These are phyloP conservation scores for Diglossa cyanea DNA, from an alignment of 2,797 vertebrate genomes.

Conservation along the genomic window DNA sequence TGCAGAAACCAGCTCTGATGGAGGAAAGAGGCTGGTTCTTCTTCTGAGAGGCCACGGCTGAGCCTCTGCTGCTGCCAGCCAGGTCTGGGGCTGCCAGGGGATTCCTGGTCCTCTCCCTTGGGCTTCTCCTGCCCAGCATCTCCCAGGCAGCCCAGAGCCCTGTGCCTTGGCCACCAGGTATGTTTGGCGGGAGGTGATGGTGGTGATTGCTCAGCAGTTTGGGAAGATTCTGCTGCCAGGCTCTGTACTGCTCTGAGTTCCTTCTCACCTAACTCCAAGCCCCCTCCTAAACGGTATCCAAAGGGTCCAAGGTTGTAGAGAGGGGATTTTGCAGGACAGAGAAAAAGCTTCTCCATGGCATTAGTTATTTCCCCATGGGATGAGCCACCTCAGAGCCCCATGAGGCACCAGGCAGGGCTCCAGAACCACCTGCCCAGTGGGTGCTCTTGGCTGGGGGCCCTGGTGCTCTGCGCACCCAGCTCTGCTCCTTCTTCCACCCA, in stretches of 20 bases:
- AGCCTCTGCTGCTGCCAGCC: not conserved
- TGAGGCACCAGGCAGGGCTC: not conserved
- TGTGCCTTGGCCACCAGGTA: not conserved
- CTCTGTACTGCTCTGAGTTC: not conserved
- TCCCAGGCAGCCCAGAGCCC: not conserved
- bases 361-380: not conserved
- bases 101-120: not conserved
- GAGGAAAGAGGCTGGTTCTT: not conserved
- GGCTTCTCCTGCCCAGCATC: not conserved
- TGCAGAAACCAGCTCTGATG: not conserved
- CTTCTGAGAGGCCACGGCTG: not conserved
- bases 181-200: not conserved
- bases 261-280: not conserved
- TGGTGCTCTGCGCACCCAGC: not conserved
- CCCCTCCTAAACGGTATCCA: not conserved
- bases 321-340: not conserved
- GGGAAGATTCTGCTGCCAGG: not conserved
- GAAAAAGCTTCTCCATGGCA: not conserved
- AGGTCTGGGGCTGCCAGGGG: not conserved
- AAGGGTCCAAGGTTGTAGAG: not conserved
- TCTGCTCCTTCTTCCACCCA: not conserved
- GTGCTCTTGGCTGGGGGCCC: not conserved
- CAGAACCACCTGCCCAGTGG: not conserved
- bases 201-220: not conserved
- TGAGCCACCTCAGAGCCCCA: not conserved